These are phyloP conservation scores for Gibbula magus DNA, from an alignment of 2,888 invertebrate genomes.

Conservation along the genomic window DNA sequence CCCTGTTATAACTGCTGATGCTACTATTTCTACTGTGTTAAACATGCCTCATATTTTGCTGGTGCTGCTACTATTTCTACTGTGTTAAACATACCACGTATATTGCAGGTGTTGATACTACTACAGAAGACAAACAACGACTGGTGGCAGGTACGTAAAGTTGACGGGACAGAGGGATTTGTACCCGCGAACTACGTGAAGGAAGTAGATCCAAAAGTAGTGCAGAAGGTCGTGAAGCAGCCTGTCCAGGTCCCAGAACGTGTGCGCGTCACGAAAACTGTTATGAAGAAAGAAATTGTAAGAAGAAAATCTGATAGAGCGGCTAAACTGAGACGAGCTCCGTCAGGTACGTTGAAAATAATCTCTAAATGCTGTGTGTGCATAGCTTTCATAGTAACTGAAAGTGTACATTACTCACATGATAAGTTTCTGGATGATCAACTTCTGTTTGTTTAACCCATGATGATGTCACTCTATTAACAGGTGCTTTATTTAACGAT, in stretches of 20 bases:
- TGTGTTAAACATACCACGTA: not conserved
- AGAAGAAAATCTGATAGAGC: slow-evolving; percentile 81
- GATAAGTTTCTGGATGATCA: too few relatives aligned
- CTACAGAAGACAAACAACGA: slow-evolving; percentile 96
- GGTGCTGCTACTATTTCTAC: slow-evolving; percentile 80
- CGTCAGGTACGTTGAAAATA: slow-evolving; percentile 71
- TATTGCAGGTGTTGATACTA: slow-evolving; percentile 85
- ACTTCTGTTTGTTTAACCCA: too few relatives aligned
- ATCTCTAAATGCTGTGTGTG: too few relatives aligned
- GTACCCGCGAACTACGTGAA: slow-evolving; percentile 97
- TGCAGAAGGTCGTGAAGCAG: slow-evolving; percentile 80
- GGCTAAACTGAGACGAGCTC: slow-evolving; percentile 67
- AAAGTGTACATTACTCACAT: too few relatives aligned
- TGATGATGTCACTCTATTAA: too few relatives aligned
- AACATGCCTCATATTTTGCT: slow-evolving; percentile 54
- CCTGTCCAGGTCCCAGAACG: slow-evolving; percentile 89
- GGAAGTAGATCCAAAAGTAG: slow-evolving; percentile 88
- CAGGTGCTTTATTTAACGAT: too few relatives aligned
- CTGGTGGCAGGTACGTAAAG: slow-evolving; percentile 99
- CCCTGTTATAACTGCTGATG: too few relatives aligned
- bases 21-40: too few relatives aligned
- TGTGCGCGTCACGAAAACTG: slow-evolving; percentile 89
- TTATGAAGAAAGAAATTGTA: slow-evolving; percentile 78
- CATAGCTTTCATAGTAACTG: too few relatives aligned
- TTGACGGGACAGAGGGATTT: slow-evolving; percentile 94